A percentile compares a stretch with the other conserved stretches of the same genome.
These are phyloP conservation scores for Alosa sapidissima DNA, from an alignment of 2,797 vertebrate genomes.

Conservation along the genomic window DNA sequence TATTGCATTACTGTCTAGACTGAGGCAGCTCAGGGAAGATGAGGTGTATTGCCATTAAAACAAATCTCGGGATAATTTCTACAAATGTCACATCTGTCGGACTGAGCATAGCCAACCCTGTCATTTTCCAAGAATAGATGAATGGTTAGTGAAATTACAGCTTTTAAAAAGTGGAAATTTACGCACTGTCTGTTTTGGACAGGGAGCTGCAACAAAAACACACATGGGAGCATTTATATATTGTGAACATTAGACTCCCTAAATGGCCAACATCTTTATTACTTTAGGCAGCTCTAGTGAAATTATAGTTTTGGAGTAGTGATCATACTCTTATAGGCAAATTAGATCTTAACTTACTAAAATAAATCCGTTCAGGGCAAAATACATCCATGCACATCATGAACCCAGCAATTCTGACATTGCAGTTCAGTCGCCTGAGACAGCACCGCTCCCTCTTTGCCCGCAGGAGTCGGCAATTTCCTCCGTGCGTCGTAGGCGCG, in stretches of 20 bases:
- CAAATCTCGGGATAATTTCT: conserved; percentile 60
- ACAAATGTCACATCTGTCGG: conserved; percentile 62
- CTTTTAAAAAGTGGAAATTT: conserved; percentile 73
- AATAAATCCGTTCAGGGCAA: not conserved
- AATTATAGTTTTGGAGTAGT: conserved; percentile 24
- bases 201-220: conserved; percentile 58
- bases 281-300: not conserved
- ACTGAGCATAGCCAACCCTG: conserved; percentile 71
- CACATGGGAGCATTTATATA: conserved; percentile 72
- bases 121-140: conserved; percentile 81
- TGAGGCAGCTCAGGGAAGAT: not conserved
- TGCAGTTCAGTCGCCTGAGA: not conserved
- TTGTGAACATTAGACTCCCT: conserved; percentile 53
- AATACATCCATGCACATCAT: not conserved
- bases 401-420: conserved; percentile 8
- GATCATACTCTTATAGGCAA: not conserved
- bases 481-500: conserved; percentile 48
- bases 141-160: conserved; percentile 74
- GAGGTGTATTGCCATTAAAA: conserved; percentile 10
- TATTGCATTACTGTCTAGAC: not conserved
- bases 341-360: conserved; percentile 10
- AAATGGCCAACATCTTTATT: conserved; percentile 62
- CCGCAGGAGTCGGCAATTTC: conserved; percentile 60
- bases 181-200: conserved; percentile 66
- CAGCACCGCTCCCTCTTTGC: conserved; percentile 32